These are phyloP conservation scores for Thamnophis sirtalis DNA, from an alignment of 2,113 vertebrate species.

Conservation along the genomic window DNA sequence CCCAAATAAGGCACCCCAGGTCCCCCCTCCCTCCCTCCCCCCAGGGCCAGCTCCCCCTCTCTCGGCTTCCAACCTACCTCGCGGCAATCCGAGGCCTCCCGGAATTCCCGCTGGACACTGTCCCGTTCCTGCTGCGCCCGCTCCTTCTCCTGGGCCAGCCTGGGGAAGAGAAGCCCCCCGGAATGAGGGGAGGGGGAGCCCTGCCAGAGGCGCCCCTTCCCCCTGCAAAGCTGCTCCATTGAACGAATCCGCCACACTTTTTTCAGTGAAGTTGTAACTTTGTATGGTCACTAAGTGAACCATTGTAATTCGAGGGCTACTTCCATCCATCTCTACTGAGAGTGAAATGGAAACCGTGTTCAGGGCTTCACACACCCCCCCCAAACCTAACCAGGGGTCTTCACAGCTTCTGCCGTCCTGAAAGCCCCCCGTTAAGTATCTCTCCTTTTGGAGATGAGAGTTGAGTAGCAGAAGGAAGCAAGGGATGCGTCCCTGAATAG, in stretches of 20 bases:
- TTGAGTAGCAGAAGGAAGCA: no score
- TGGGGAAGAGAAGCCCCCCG: constrained; percentile 3
- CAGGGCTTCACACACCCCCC: neutral
- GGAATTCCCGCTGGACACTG: constrained; percentile 56
- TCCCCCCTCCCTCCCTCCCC: neutral
- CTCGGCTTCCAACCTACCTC: constrained; percentile 70
- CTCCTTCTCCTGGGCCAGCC: constrained; percentile 51
- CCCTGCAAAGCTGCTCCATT: no score
- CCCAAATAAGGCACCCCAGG: neutral
- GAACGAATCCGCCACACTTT: no score
- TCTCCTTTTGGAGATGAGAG: no score
- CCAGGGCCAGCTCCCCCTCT: neutral
- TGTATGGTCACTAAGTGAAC: neutral
- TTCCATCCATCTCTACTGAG: neutral
- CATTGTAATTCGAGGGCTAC: neutral
- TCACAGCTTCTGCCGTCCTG: no score
- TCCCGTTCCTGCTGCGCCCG: constrained; percentile 36
- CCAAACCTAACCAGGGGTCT: neutral
- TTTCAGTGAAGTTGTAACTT: neutral
- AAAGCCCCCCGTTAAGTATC: no score
- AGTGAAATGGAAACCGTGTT: neutral
- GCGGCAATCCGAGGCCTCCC: constrained; percentile 71
- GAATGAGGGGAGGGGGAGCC: rapidly evolving
- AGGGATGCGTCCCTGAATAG: no score
- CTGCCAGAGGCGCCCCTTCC: no score